Conservation (phyloP, 2,113 vertebrate species). For the Lucifuga dentata region DNA sequence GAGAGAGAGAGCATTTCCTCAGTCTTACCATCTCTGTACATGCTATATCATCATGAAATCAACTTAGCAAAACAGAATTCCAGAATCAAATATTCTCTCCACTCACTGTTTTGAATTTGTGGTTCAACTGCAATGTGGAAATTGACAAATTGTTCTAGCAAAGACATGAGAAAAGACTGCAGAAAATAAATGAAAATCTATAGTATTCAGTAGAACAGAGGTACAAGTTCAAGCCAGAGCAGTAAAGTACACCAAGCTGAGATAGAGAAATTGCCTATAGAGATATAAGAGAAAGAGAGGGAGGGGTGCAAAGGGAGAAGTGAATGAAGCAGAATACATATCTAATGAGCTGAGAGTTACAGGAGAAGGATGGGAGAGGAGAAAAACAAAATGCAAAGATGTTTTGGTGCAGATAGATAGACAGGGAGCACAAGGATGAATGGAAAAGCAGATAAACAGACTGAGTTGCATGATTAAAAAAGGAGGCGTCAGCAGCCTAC, state of each 20-base stretch:
- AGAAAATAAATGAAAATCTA: conserved; percentile 3
- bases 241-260: conserved; percentile 24
- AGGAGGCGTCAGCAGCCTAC: conserved; percentile 71
- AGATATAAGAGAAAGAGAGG: conserved; percentile 38
- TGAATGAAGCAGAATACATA: conserved; percentile 65
- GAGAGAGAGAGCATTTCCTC: too few relatives aligned
- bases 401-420: conserved; percentile 43
- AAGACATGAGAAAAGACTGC: neutral
- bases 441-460: conserved; percentile 53
- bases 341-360: conserved; percentile 49
- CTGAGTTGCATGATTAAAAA: conserved; percentile 23
- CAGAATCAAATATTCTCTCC: too few relatives aligned
- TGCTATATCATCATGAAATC: neutral
- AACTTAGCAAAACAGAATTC: neutral
- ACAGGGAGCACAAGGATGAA: conserved; percentile 23
- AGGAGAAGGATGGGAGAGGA: conserved; percentile 1
- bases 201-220: conserved; percentile 57
- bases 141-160: neutral
- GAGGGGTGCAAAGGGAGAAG: conserved; percentile 27
- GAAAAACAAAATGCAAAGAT: conserved; percentile 25
- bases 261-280: conserved; percentile 5
- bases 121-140: neutral
- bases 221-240: conserved; percentile 26
- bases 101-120: neutral
- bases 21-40: too few relatives aligned